Evolutionary conservation across 2,113 vertebrate species (phyloP).

Genomic region (Rhinoderma darwinii): DNA sequence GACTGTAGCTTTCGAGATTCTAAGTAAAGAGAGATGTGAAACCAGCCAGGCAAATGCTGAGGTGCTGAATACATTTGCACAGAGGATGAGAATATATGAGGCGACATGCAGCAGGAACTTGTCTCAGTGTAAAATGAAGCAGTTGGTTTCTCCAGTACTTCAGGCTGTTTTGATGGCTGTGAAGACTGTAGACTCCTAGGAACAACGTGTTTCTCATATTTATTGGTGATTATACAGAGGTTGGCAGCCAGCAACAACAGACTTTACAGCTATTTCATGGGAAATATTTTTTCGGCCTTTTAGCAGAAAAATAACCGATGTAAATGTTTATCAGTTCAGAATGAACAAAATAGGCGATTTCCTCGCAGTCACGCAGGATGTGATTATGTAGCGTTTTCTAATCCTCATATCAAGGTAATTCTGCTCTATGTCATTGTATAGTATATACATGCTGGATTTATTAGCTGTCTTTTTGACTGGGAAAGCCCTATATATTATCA

Average conservation of each 20-base stretch:
- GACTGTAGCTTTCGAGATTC: slow-evolving; percentile 19
- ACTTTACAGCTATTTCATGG: not conserved
- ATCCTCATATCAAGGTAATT: too few relatives aligned
- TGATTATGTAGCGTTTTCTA: too few relatives aligned
- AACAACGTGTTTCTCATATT: slow-evolving; percentile 28
- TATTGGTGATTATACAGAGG: slow-evolving; percentile 29
- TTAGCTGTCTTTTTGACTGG: not conserved
- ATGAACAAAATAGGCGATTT: not conserved
- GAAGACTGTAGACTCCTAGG: not conserved
- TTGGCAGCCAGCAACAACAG: slow-evolving; percentile 11
- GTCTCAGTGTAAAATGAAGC: slow-evolving; percentile 31
- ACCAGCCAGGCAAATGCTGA: not conserved
- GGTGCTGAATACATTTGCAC: slow-evolving; percentile 30
- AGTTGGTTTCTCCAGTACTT: slow-evolving; percentile 4
- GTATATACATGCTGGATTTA: not conserved
- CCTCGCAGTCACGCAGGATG: not conserved
- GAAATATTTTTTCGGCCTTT: not conserved
- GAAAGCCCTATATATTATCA: not conserved
- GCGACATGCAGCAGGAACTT: not conserved
- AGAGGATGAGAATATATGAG: slow-evolving; percentile 18
- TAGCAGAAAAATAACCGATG: not conserved
- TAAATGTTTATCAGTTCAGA: not conserved
- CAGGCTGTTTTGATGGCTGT: slow-evolving; percentile 37
- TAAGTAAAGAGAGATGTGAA: not conserved
- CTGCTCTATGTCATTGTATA: not conserved